A percentile compares a stretch with the other conserved stretches of the same genome.
Conservation (phyloP, 2,113 vertebrate species). For the Seriola dumerili region DNA sequence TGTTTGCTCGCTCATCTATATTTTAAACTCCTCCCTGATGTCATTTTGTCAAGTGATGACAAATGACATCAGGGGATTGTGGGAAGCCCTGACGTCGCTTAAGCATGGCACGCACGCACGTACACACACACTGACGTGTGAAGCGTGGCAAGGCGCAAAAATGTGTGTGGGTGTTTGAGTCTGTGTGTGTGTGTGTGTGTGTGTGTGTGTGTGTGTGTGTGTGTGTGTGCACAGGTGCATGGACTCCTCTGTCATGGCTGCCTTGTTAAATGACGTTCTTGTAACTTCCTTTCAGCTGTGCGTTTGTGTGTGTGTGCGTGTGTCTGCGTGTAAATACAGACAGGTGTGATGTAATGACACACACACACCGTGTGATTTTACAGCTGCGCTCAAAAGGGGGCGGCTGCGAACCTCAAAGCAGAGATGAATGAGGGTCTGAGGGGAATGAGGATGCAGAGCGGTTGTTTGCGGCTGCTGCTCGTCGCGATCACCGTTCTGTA, state of each 20-base stretch:
- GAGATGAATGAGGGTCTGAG: not conserved
- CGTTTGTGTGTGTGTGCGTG: not conserved
- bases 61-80: slow-evolving; percentile 68
- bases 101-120: slow-evolving; percentile 1
- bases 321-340: not conserved
- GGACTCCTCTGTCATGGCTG: slow-evolving; percentile 29
- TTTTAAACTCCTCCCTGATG: slow-evolving; percentile 34
- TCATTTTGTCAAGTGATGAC: not conserved
- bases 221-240: slow-evolving; percentile 22
- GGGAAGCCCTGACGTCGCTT: slow-evolving; percentile 20
- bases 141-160: not conserved
- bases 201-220: not conserved
- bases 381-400: too few species aligned
- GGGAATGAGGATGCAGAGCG: not conserved
- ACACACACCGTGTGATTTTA: not conserved
- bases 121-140: not conserved
- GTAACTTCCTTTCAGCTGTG: not conserved
- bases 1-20: slow-evolving; percentile 34
- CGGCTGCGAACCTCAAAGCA: not conserved
- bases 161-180: not conserved
- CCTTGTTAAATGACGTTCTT: slow-evolving; percentile 35
- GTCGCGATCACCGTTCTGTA: not conserved
- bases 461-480: not conserved
- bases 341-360: not conserved
- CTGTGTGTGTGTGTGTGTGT: slow-evolving; percentile 24